Conservation (phyloP, 1,140 invertebrate species). For the Harlomillsia oculata region DNA sequence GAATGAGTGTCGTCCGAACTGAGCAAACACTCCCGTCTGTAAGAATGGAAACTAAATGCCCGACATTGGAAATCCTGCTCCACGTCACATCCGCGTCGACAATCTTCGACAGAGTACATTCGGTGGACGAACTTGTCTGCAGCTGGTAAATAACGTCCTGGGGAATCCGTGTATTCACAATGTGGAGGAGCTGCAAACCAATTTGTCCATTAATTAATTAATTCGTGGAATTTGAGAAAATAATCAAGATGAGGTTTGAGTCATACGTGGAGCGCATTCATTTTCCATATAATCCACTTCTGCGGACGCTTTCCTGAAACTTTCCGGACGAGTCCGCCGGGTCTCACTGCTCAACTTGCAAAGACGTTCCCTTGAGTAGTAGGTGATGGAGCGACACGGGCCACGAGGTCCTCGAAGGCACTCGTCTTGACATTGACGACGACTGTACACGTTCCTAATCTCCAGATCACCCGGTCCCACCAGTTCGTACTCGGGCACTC, state of each 20-base stretch:
- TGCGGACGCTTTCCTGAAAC: constrained; percentile 39
- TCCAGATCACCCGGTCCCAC: constrained; percentile 40
- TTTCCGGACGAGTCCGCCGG: constrained; percentile 41
- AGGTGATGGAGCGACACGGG: constrained; percentile 45
- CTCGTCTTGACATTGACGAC: constrained; percentile 43
- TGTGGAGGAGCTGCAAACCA: constrained; percentile 43
- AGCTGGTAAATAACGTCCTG: constrained; percentile 42
- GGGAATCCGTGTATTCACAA: constrained; percentile 44
- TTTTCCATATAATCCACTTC: constrained; percentile 49
- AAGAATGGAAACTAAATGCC: constrained; percentile 39
- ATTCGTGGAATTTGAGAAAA: too few relatives aligned
- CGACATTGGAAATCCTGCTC: constrained; percentile 45
- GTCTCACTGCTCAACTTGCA: constrained; percentile 44
- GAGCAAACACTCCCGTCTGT: constrained; percentile 43
- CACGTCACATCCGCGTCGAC: constrained; percentile 42
- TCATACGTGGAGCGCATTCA: constrained; percentile 44
- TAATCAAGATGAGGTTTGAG: too few relatives aligned
- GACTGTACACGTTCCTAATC: constrained; percentile 39
- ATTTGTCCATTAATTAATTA: too few relatives aligned
- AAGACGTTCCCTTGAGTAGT: constrained; percentile 39
- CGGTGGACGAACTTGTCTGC: constrained; percentile 41
- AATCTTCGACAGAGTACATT: constrained; percentile 40
- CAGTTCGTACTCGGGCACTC: constrained; percentile 44
- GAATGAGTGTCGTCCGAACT: constrained; percentile 44
- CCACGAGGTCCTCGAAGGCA: constrained; percentile 41